Base-by-base conservation (phyloP, 2,113 vertebrate genomes). In the Coracopsis vasa region DNA sequence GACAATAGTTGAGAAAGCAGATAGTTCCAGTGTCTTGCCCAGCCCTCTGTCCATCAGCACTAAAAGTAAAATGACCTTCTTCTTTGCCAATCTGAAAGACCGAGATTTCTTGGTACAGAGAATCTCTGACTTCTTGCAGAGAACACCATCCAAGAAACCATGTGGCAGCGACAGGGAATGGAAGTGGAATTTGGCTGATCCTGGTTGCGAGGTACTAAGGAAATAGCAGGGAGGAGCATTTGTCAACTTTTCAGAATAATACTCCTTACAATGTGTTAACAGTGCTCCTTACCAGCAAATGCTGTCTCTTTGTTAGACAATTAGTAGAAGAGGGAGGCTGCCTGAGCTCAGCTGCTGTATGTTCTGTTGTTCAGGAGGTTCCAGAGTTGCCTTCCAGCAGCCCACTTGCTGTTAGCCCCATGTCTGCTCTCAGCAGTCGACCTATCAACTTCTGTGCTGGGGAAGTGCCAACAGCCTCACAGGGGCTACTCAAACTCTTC, bases 21-120 rank as follows among this genome's bases (percentile, higher is more conserved):
- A 99, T 97, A 99, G 99, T 95, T 99, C 99, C 97, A 99, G 98
- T 1, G 98, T 99, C 65, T 97, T 99, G 80, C 99, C 99, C 16
- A 99, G 99, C 88, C 99, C 99, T 9, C 98, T 99, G 80, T 99
- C 99, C 73, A 99, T 99, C 97, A 99, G 99, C 98, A 99, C 99
- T 82, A 99, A 98, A 96, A 99, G 98, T 96, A 99, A 99, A 98
- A 99, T 99, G 99, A 99, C 98, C 69, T 99, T 99, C 98, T 98
- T 99, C 74, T 99, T 99, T 9, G 99, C 99, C 94, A 99, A 99
- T 97, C 98, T 99, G 66, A 99, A 98, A 97, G 99, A 99, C 95
- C 98, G 99, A 10, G 99, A 99, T 97, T 99, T 99, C 97, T 96
- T 99, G 93, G 99, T 99, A 21, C 99, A 99, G 94, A 99, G 98